Conservation (phyloP, 2,113 vertebrate species). For the Atractosteus spatula region DNA sequence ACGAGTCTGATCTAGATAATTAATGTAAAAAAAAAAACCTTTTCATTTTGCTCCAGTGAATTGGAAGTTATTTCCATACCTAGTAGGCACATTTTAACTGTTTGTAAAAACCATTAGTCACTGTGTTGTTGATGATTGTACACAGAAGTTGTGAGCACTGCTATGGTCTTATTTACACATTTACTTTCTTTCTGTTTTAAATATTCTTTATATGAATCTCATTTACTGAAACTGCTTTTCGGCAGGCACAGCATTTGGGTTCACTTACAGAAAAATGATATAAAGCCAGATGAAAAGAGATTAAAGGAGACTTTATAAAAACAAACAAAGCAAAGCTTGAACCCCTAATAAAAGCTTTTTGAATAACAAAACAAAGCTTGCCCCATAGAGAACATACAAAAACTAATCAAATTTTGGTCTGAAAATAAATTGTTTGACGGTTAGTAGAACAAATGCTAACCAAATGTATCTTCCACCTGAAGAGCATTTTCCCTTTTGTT, state of each 20-base stretch:
- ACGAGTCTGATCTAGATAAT: constrained; percentile 33
- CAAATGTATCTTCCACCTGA: too few relatives aligned
- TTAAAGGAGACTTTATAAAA: constrained; percentile 63
- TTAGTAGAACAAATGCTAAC: too few relatives aligned
- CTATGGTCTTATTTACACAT: constrained; percentile 57
- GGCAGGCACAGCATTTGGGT: constrained; percentile 68
- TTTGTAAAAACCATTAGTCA: constrained; percentile 49
- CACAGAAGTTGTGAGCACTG: constrained; percentile 53
- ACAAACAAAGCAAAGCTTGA: constrained; percentile 62
- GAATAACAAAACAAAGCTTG: too few relatives aligned
- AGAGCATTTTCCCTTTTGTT: too few relatives aligned
- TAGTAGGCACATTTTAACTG: constrained; percentile 52
- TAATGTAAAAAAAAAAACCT: constrained; percentile 27
- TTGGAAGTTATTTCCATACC: constrained; percentile 48
- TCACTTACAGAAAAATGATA: constrained; percentile 70
- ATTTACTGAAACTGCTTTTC: constrained; percentile 64
- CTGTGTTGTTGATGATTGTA: constrained; percentile 45
- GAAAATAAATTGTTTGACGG: too few relatives aligned
- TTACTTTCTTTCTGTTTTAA: constrained; percentile 64
- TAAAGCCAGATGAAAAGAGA: constrained; percentile 67
- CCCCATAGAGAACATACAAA: too few relatives aligned
- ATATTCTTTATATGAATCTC: constrained; percentile 65
- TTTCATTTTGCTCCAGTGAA: constrained; percentile 33
- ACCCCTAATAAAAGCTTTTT: too few relatives aligned
- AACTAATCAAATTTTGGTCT: too few relatives aligned